Base-by-base conservation (phyloP, 2,888 invertebrate species). In the Sinelater perroti region DNA sequence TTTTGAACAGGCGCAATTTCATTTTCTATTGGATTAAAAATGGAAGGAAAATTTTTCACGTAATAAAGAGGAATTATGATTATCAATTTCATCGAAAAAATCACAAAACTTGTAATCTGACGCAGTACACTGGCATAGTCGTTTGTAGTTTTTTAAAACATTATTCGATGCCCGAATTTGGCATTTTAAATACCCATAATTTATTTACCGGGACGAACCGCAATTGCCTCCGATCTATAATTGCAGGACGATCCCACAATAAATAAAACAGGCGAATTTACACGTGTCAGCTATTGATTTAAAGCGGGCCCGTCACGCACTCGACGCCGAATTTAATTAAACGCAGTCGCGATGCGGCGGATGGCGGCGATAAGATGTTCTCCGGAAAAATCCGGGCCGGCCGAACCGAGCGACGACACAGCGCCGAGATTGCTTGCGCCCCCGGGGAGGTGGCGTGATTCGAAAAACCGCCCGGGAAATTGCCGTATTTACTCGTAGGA, bases 391-490 rank as follows among this genome's bases (percentile, higher is more conserved):
- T 17, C 17, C 14, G 21, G 26, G 26, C 35, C 40, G 18, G n/a
- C 17, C 36, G 24, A 28, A 21, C 24, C 24, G 59, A 54, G 51
- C 60, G 45, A 57, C 54, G 59, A 54, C 56, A 56, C 59, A 45
- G 56, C 24, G 52, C 50, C 51, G 38, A 61, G 56, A 64, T 64
- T 64, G 62, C 62, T 49, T 61, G 47, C 38, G 40, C 54, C 42
- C 62, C 45, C 64, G 30, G 61, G 65, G 56, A 61, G 60, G 57
- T 51, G 50, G 56, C 49, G 58, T 57, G 61, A 64, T 64, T 64
- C 60, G 61, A 64, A 57, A 61, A 56, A 59, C 62, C 64, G 46
- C 58, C 50, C 62, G 53, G 60, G 63, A 65, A 65, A 63, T 62
- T 65, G 64, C 49, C 54, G 56, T 64, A 65, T 62, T 63, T 65